Conservation (phyloP, 92 coral and sea anemone genomes). For the Zoanthus sociatus region DNA sequence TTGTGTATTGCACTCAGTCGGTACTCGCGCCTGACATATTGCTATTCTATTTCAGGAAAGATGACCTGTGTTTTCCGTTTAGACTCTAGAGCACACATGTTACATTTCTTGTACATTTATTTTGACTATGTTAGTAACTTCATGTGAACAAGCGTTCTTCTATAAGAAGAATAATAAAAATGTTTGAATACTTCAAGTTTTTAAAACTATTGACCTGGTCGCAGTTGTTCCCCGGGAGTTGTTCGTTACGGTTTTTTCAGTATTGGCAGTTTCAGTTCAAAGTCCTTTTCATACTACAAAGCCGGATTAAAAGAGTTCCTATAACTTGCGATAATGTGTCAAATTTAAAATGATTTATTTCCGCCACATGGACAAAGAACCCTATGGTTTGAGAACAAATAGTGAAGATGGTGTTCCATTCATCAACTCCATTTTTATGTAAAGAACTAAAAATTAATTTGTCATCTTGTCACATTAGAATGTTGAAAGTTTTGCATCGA, state of each 20-base stretch:
- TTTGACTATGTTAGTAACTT: no score
- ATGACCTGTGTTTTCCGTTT: no score
- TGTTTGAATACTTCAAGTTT: background rate
- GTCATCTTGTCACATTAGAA: constrained; percentile 45
- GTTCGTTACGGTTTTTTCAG: no score
- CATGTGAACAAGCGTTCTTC: no score
- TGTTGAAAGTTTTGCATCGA: background rate
- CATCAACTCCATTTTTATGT: constrained; percentile 10
- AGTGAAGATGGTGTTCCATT: constrained; percentile 37
- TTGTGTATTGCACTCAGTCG: no score
- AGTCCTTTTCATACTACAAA: background rate
- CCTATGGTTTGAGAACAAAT: constrained; percentile 29
- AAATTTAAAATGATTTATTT: constrained; percentile 33
- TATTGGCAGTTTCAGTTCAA: no score
- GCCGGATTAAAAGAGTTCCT: background rate
- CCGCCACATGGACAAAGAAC: constrained; percentile 41
- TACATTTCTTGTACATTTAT: no score
- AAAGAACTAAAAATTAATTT: constrained; percentile 37
- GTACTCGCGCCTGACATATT: no score
- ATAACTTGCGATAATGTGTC: constrained; percentile 8
- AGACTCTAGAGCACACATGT: no score
- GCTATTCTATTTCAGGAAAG: no score
- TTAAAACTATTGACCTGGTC: background rate
- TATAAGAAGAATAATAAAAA: background rate
- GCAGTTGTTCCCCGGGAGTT: no score